Base-by-base conservation (phyloP, 2,888 invertebrate species). In the Xestobium rufovillosum region DNA sequence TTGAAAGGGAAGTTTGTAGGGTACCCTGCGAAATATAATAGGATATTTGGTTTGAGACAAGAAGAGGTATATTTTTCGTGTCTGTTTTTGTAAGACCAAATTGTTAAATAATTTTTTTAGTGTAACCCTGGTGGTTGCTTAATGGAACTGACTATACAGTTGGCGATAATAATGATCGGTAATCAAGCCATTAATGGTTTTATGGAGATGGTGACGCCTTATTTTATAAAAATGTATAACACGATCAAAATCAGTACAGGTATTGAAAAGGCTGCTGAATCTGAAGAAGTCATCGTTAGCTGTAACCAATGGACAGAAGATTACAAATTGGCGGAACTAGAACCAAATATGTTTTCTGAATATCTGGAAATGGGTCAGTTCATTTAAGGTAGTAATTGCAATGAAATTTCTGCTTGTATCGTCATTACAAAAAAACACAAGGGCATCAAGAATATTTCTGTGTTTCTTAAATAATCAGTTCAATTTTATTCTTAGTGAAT, bases 91-190 rank as follows among this genome's bases (percentile, higher is more conserved):
- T 37, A n/a, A 12, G 3, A 8, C 9, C 4, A 15, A 36, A 13
- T 42, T 36, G n/a, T 13, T 9, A 23, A 17, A 23, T 33, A 42
- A 41, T 43, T 31, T 19, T 59, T 61, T 39, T 42, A 82, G 74
- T 90, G 89, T 62, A 80, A 80, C 53, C 82, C 86, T 2, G 87
- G 87, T 12, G 89, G 89, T 4, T 90, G 89, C 56, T 71, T 90
- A 42, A 80, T 86, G 68, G 90, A 91, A 63, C 67, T 91, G 30
- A 84, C 84, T 45, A 80, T 91, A 52, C 90, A 91, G 61, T 63
- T 90, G 47, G 78, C 80, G 0, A 86, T 89, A 49, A 88, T 90
- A 41, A 83, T 86, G 80, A 76, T 86, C 23, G 90, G 89, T 40
- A 89, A 89, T 57, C 89, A 90, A 67, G 78, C 82, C 2, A 68